phyloP scores from a whole-genome alignment of 2,888 invertebrate species.

The Cetonia aurata region DNA sequence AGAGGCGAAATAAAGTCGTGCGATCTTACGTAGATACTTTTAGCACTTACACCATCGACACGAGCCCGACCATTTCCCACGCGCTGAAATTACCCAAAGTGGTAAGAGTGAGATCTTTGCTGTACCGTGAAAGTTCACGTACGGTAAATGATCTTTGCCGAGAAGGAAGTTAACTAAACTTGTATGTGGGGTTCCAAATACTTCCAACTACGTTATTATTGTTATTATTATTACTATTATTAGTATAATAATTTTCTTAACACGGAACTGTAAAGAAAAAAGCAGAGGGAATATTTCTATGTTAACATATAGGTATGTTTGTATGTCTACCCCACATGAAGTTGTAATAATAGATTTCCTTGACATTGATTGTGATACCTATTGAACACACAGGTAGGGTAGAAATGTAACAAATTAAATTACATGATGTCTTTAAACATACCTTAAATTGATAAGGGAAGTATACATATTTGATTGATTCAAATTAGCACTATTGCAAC shows the following conservation, averaged over 20 bases:
- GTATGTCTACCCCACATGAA: not conserved
- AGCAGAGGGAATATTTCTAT: not conserved
- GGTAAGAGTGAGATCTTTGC: constrained; percentile 32
- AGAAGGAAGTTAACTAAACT: constrained; percentile 14
- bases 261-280: constrained; percentile 20
- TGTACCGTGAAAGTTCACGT: constrained; percentile 34
- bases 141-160: constrained; percentile 13
- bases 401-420: too few relatives aligned
- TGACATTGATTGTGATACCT: too few relatives aligned
- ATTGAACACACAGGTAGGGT: too few relatives aligned
- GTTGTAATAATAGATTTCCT: too few relatives aligned
- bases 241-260: constrained; percentile 28
- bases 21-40: constrained; percentile 17
- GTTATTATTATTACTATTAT: constrained; percentile 26
- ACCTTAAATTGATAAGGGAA: too few relatives aligned
- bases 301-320: not conserved
- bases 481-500: too few relatives aligned
- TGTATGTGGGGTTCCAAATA: constrained; percentile 7
- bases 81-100: constrained; percentile 40
- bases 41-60: constrained; percentile 16
- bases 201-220: constrained; percentile 12
- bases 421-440: too few relatives aligned
- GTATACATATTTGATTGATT: too few relatives aligned
- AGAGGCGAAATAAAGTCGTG: not conserved
- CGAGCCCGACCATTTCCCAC: constrained; percentile 42